A percentile compares a stretch with the other conserved stretches of the same genome.
These are phyloP conservation scores for Morinoia aosen DNA, from an alignment of 2,888 invertebrate genomes.

Conservation along the genomic window DNA sequence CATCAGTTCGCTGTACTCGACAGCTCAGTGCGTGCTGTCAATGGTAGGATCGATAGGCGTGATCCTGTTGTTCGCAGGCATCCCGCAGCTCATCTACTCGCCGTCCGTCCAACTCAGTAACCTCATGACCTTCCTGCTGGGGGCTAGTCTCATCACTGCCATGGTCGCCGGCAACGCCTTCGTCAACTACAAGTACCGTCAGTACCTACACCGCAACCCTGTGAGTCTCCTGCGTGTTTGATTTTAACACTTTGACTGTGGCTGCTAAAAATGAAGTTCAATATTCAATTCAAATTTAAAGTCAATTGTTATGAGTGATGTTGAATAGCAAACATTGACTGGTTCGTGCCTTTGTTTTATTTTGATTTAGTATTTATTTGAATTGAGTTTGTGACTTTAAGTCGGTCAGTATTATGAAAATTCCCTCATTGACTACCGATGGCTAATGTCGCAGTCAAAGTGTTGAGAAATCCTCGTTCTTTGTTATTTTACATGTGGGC, in stretches of 20 bases:
- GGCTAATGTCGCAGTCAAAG: too few species aligned
- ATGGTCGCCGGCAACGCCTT: conserved; percentile 67
- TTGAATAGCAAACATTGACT: too few species aligned
- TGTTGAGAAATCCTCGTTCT: too few species aligned
- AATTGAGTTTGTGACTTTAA: too few species aligned
- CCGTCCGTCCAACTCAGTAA: conserved; percentile 60
- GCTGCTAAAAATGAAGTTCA: background rate
- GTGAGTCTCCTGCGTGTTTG: background rate
- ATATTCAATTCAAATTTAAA: too few species aligned
- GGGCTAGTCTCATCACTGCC: conserved; percentile 65
- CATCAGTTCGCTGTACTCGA: conserved; percentile 55
- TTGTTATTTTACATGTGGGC: too few species aligned
- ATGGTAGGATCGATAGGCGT: conserved; percentile 65
- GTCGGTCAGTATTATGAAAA: too few species aligned
- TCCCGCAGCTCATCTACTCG: conserved; percentile 66
- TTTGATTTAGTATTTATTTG: too few species aligned
- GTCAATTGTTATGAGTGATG: too few species aligned
- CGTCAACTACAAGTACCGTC: conserved; percentile 66
- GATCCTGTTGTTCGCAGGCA: conserved; percentile 66
- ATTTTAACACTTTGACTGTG: background rate
- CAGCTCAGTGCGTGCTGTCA: conserved; percentile 55
- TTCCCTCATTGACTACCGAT: too few species aligned
- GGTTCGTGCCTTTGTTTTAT: too few species aligned
- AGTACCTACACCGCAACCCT: conserved; percentile 54
- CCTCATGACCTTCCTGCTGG: conserved; percentile 66